Conservation (phyloP, 1,140 invertebrate species). For the Phortica variegata region DNA sequence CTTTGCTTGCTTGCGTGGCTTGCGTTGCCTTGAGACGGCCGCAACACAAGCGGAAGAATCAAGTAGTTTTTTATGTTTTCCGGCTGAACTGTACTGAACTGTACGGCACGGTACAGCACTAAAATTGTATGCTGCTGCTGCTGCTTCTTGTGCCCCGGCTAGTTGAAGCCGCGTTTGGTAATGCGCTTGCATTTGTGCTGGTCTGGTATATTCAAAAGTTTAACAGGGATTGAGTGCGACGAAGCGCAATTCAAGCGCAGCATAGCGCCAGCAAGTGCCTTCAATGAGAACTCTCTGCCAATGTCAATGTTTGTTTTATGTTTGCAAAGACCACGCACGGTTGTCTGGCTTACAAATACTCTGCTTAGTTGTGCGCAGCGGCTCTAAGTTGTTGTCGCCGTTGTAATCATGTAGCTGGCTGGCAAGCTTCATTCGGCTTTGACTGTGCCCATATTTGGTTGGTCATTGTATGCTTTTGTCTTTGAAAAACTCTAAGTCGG, state of each 20-base stretch:
- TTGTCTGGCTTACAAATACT: too few species aligned
- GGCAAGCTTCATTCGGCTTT: too few species aligned
- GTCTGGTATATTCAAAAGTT: constrained; percentile 47
- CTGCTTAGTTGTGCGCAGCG: too few species aligned
- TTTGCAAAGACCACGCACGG: too few species aligned
- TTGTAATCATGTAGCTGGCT: too few species aligned
- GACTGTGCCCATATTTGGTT: too few species aligned
- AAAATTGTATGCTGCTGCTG: constrained; percentile 25
- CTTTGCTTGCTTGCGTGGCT: constrained; percentile 48
- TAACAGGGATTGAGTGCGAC: constrained; percentile 47
- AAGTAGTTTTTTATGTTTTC: constrained; percentile 55
- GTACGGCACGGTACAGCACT: too few species aligned
- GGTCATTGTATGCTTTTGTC: too few species aligned
- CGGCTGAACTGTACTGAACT: constrained; percentile 51
- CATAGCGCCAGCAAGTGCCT: constrained; percentile 1
- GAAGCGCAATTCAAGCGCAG: constrained; percentile 28
- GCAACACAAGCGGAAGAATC: constrained; percentile 40
- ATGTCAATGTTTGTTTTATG: constrained; percentile 52
- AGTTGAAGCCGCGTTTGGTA: constrained; percentile 1
- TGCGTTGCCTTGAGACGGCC: constrained; percentile 15
- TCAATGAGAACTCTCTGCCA: background rate
- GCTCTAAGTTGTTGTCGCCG: too few species aligned
- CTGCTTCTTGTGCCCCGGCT: constrained; percentile 14
- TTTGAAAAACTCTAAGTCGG: too few species aligned
- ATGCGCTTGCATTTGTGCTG: constrained; percentile 13